phyloP scores from a whole-genome alignment of 2,113 vertebrate genomes.

The Tenebrosternarchus preto region DNA sequence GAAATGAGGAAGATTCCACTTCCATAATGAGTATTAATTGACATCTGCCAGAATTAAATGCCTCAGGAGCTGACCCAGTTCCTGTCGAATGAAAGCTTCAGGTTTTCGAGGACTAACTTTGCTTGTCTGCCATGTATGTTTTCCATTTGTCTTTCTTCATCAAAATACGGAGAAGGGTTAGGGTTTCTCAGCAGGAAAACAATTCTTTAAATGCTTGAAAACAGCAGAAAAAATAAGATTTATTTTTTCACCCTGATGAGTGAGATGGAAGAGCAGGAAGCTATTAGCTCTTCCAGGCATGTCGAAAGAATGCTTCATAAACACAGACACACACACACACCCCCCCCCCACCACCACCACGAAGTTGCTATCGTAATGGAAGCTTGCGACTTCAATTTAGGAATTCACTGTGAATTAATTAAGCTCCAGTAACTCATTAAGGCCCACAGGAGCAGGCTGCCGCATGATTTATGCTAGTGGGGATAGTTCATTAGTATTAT shows the following conservation, averaged over 20 bases:
- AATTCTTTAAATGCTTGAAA: constrained; percentile 55
- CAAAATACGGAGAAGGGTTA: constrained; percentile 45
- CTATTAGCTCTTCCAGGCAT: constrained; percentile 40
- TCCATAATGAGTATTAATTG: constrained; percentile 51
- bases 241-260: constrained; percentile 36
- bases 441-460: constrained; percentile 16
- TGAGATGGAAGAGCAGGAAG: constrained; percentile 32
- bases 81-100: constrained; percentile 47
- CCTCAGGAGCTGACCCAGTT: constrained; percentile 57
- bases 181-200: constrained; percentile 50
- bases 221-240: constrained; percentile 37
- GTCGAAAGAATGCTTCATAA: constrained; percentile 58
- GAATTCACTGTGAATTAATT: constrained; percentile 62
- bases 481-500: constrained; percentile 54
- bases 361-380: constrained; percentile 46
- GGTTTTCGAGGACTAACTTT: constrained; percentile 35
- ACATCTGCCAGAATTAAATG: constrained; percentile 54
- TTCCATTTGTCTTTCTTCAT: constrained; percentile 39
- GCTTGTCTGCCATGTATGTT: constrained; percentile 41
- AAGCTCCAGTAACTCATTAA: constrained; percentile 62
- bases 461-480: constrained; percentile 34
- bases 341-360: not conserved
- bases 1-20: constrained; percentile 33
- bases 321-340: constrained; percentile 32
- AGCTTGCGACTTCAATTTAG: constrained; percentile 52